A percentile compares a stretch with the other conserved stretches of the same genome.
These are phyloP conservation scores for Ceratina japonica DNA, from an alignment of 1,140 invertebrate genomes.

Conservation along the genomic window DNA sequence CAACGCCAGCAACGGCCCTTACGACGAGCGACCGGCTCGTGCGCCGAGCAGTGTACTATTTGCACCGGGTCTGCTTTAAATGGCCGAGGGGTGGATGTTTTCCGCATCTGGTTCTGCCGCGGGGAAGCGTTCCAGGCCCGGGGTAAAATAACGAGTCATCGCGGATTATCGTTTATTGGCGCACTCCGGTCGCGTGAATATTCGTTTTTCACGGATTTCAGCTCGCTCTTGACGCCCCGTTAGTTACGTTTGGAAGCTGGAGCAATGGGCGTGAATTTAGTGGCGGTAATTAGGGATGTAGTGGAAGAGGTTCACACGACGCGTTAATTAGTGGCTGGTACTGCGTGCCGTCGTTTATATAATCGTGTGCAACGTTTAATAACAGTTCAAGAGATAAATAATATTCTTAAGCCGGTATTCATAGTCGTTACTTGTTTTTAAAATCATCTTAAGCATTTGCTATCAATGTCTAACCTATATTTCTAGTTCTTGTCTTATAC, in stretches of 20 bases:
- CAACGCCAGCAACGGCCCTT: slow-evolving; percentile 39
- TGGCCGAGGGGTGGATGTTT: slow-evolving; percentile 34
- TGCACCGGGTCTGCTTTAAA: slow-evolving; percentile 58
- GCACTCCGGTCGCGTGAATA: slow-evolving; percentile 25
- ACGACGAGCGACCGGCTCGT: slow-evolving; percentile 48
- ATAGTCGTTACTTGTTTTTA: no score
- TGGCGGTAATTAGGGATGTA: neutral
- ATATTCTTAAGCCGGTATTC: no score
- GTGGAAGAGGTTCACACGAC: neutral
- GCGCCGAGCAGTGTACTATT: slow-evolving; percentile 20
- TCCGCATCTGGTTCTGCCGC: neutral
- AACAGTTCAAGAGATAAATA: no score
- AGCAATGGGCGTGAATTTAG: neutral
- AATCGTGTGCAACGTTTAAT: no score
- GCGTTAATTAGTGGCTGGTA: no score
- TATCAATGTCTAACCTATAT: no score
- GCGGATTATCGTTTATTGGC: slow-evolving; percentile 65
- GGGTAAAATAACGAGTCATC: slow-evolving; percentile 39
- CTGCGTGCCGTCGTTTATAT: no score
- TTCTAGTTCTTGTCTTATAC: no score
- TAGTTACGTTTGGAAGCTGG: neutral
- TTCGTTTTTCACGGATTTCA: neutral
- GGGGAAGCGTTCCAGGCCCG: neutral
- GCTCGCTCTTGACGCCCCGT: neutral
- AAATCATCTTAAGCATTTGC: no score